These are phyloP conservation scores for Phalangium opilio DNA, from an alignment of 2,888 invertebrate species.

Conservation along the genomic window DNA sequence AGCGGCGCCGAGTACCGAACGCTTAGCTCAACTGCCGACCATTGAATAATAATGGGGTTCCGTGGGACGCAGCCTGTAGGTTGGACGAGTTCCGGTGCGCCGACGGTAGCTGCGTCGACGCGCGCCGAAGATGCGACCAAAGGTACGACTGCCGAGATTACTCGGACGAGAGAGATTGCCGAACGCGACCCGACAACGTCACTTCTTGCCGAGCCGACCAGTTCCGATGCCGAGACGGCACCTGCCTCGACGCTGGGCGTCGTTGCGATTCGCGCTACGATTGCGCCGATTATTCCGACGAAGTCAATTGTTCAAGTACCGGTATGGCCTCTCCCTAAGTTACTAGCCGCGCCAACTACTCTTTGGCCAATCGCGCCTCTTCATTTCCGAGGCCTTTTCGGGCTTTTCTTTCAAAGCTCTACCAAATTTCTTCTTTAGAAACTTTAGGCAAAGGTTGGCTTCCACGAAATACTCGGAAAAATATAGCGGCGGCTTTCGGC, in stretches of 20 bases:
- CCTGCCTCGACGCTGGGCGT: constrained; percentile 17
- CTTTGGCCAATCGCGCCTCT: too few species aligned
- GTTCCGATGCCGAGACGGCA: constrained; percentile 19
- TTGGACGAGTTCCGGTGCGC: constrained; percentile 17
- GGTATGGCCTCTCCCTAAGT: too few species aligned
- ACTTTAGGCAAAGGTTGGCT: too few species aligned
- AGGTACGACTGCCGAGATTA: constrained; percentile 19
- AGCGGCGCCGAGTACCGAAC: too few species aligned
- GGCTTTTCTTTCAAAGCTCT: too few species aligned
- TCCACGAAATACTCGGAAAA: too few species aligned
- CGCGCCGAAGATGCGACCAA: constrained; percentile 18
- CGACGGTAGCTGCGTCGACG: constrained; percentile 20
- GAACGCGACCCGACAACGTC: constrained; percentile 6
- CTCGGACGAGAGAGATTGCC: constrained; percentile 20
- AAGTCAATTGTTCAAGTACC: constrained; percentile 18
- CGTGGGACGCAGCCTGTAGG: constrained; percentile 2
- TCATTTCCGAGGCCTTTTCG: too few species aligned
- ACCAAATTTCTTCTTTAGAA: too few species aligned
- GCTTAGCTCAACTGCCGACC: too few species aligned
- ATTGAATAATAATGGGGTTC: neutral
- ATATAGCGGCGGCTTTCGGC: too few species aligned
- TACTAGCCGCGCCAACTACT: too few species aligned
- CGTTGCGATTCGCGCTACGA: constrained; percentile 20
- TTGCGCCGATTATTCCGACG: constrained; percentile 21
- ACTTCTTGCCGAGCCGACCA: constrained; percentile 8